Evolutionary conservation across 2,888 invertebrate species (phyloP), one percentile per base, ranked within the genome.

Genomic region (Pheosia tremula): DNA sequence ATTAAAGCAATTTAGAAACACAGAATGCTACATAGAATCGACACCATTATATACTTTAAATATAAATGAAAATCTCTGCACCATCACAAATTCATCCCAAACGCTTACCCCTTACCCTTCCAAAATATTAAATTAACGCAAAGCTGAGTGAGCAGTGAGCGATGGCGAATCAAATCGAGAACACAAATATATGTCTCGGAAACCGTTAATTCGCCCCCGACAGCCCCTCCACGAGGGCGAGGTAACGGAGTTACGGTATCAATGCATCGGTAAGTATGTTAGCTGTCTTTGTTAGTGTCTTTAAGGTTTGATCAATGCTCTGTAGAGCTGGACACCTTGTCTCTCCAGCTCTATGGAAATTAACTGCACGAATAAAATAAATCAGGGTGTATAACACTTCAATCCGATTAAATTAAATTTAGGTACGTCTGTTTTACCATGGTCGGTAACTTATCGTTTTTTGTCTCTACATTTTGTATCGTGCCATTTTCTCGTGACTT

Each of bases 91-190:
- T 64, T 63, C 66, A 61, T 75, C 59, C 71, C 66, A 69, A 69
- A 72, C 67, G 53, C 69, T 55, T 55, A 69, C 68, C 59, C 64
- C 71, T 67, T 68, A 74, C 84, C 82, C 84, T 79, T 74, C 78
- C 78, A 66, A 82, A 83, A 86, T 89, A 89, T 89, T 90, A 89
- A 89, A 90, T 91, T 90, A 91, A 89, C 91, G 90, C 89, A 89
- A 88, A 89, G 85, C 87, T 78, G 75, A 70, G 80, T 80, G 82
- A 83, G 79, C 81, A 80, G 67, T 75, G 69, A 78, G 70, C 75
- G 72, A 75, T 77, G 79, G 81, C 84, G 85, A 86, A 86, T 89
- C 88, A 88, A 91, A 90, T 88, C 87, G 87, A 83, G 83, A 85
- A 87, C 86, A 85, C 85, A 80, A 83, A 86, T 87, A 87, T 86